Conservation (phyloP, 2,797 vertebrate species). For the Propithecus perrieri region DNA sequence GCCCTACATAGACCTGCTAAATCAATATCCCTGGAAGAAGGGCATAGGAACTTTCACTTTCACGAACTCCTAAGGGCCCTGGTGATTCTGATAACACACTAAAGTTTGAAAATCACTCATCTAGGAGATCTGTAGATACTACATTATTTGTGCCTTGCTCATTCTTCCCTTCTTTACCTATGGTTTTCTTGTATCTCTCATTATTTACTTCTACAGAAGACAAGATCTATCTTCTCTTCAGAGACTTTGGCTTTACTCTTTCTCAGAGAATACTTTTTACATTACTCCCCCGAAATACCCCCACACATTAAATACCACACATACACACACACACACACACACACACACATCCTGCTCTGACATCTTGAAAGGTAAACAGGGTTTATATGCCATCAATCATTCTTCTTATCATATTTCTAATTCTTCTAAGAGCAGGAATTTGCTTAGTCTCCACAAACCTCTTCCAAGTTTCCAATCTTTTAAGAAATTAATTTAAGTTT, state of each 20-base stretch:
- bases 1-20: not conserved
- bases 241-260: not conserved
- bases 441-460: not conserved
- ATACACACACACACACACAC: not conserved
- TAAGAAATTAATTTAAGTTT: constrained; percentile 12
- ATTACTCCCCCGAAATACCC: not conserved
- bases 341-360: not conserved
- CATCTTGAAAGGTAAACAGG: not conserved
- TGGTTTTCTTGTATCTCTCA: not conserved
- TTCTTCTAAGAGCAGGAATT: not conserved
- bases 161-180: not conserved
- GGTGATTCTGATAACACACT: not conserved
- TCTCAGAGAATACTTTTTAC: not conserved
- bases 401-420: not conserved
- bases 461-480: not conserved
- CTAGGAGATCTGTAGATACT: not conserved
- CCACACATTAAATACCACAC: not conserved
- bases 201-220: constrained; percentile 3
- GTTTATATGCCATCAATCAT: not conserved
- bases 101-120: not conserved
- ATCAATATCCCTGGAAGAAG: not conserved
- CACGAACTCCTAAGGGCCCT: not conserved
- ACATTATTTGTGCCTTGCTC: not conserved
- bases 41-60: not conserved
- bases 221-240: not conserved